Evolutionary conservation across 2,888 invertebrate genomes (phyloP).

Genomic region (Drosophila koepferae): DNA sequence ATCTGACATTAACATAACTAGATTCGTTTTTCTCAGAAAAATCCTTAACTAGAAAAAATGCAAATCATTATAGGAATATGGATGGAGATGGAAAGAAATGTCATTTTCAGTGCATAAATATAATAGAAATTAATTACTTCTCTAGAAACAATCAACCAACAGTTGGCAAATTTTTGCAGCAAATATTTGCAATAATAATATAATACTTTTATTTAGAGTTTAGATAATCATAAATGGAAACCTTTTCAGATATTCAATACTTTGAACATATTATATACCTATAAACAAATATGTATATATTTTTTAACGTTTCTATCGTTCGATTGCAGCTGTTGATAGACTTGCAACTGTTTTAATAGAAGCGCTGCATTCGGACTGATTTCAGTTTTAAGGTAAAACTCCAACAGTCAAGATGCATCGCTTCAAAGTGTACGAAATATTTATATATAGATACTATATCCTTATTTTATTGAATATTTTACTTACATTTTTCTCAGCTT

Average conservation of each 20-base stretch:
- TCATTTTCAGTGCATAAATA: no score
- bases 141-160: neutral
- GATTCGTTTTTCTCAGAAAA: no score
- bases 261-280: neutral
- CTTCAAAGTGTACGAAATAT: neutral
- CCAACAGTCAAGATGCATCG: neutral
- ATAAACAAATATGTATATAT: slow-evolving; percentile 17
- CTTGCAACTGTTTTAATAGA: neutral
- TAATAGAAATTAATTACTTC: no score
- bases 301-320: neutral
- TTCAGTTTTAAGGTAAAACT: neutral
- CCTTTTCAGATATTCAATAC: neutral
- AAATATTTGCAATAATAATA: neutral
- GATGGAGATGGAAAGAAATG: no score
- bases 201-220: neutral
- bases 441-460: neutral
- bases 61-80: no score
- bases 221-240: neutral
- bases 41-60: no score
- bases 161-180: neutral
- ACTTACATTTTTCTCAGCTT: neutral
- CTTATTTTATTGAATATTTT: neutral
- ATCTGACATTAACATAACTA: no score
- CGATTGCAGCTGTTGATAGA: neutral
- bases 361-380: neutral